phyloP scores from a whole-genome alignment of 2,113 vertebrate species.

The Pelvicachromis taeniatus region DNA sequence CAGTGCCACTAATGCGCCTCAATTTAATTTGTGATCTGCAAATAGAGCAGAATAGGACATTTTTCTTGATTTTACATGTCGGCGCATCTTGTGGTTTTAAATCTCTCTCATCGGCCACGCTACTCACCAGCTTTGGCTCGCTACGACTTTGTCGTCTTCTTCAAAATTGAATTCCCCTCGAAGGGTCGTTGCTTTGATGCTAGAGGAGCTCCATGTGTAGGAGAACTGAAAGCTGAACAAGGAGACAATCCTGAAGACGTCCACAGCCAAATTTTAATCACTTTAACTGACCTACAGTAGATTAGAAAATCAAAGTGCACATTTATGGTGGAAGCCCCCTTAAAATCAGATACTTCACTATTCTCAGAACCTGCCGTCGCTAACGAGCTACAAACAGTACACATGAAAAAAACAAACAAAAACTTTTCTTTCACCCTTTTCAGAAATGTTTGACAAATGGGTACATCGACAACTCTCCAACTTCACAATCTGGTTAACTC shows the following conservation, averaged over 20 bases:
- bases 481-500: background rate
- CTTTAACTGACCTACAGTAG: background rate
- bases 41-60: background rate
- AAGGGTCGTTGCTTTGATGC: background rate
- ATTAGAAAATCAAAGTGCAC: background rate
- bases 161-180: background rate
- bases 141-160: background rate
- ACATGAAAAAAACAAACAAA: background rate
- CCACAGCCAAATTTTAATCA: background rate
- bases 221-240: background rate
- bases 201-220: background rate
- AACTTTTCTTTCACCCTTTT: background rate
- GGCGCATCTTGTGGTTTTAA: background rate
- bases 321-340: background rate
- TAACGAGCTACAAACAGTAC: background rate
- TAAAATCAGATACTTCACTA: background rate
- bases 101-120: background rate
- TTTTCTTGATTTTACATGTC: background rate
- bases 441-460: rapidly evolving
- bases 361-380: background rate
- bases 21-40: background rate
- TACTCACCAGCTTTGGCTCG: background rate
- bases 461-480: background rate
- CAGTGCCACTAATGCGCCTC: background rate
- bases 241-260: background rate